phyloP scores from a whole-genome alignment of 92 coral and sea anemone genomes.

The Blastomussa wellsi region DNA sequence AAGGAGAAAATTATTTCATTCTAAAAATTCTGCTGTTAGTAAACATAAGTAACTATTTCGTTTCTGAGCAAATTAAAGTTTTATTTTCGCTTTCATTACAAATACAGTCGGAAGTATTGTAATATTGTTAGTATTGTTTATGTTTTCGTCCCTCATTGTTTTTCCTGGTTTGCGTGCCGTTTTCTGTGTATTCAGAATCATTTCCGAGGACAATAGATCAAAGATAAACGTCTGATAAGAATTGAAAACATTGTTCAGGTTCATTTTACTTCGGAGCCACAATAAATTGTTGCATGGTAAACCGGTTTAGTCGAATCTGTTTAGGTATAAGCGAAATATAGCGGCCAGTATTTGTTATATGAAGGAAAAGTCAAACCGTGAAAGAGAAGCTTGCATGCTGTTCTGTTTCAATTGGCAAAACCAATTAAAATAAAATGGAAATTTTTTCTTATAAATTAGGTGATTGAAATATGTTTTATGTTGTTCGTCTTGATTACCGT shows the following conservation, averaged over 20 bases:
- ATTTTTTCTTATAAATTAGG: neutral
- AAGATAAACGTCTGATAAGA: neutral
- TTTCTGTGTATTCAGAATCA: neutral
- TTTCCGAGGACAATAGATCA: neutral
- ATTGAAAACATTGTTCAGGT: neutral
- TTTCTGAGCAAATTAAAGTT: too few relatives aligned
- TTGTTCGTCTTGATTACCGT: neutral
- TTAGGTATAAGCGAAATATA: neutral
- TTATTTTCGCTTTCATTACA: too few relatives aligned
- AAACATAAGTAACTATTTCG: too few relatives aligned
- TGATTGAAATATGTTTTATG: neutral
- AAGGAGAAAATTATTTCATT: neutral
- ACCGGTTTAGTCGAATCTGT: neutral
- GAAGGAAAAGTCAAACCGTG: neutral
- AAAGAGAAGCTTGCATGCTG: neutral
- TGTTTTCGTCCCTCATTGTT: neutral
- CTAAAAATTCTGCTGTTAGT: neutral
- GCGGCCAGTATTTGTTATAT: neutral
- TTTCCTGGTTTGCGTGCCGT: constrained; percentile 2
- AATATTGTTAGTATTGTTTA: neutral
- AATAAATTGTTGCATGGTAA: neutral
- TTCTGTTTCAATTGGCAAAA: neutral
- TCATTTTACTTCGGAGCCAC: neutral
- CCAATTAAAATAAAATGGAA: neutral
- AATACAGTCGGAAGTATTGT: too few relatives aligned